phyloP scores from a whole-genome alignment of 2,113 vertebrate genomes.

The Mobula hypostoma region DNA sequence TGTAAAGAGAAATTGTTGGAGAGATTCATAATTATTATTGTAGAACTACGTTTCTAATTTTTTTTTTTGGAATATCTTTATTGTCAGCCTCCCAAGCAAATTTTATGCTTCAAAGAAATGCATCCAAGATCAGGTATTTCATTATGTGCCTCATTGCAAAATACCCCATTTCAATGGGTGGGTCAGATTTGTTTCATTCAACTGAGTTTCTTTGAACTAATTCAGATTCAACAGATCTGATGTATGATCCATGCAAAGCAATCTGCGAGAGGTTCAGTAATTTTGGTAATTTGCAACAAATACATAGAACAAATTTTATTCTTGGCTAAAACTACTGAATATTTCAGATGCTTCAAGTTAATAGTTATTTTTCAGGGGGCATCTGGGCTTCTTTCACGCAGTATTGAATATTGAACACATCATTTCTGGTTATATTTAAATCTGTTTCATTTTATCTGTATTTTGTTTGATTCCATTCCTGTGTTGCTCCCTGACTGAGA shows the following conservation, averaged over 20 bases:
- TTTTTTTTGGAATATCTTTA: not conserved
- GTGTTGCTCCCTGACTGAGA: not conserved
- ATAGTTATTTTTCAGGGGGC: not conserved
- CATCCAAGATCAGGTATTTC: not conserved
- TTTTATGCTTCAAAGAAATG: not conserved
- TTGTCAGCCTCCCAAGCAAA: not conserved
- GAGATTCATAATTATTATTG: not conserved
- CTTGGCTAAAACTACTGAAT: not conserved
- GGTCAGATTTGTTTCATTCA: not conserved
- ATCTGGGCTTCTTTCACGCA: not conserved
- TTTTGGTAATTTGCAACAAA: not conserved
- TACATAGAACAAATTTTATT: not conserved
- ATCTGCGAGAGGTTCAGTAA: not conserved
- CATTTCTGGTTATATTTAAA: not conserved
- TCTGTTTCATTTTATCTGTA: not conserved
- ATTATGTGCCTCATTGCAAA: not conserved
- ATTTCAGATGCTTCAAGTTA: not conserved
- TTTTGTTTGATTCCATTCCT: not conserved
- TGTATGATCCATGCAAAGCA: not conserved
- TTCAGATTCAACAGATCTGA: not conserved
- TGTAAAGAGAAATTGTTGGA: not conserved
- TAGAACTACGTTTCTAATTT: not conserved
- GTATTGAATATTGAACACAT: not conserved
- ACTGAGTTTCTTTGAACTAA: not conserved
- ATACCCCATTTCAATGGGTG: not conserved